Evolutionary conservation across 2,888 invertebrate species (phyloP).

Genomic region (Lasioglossum lativentre): DNA sequence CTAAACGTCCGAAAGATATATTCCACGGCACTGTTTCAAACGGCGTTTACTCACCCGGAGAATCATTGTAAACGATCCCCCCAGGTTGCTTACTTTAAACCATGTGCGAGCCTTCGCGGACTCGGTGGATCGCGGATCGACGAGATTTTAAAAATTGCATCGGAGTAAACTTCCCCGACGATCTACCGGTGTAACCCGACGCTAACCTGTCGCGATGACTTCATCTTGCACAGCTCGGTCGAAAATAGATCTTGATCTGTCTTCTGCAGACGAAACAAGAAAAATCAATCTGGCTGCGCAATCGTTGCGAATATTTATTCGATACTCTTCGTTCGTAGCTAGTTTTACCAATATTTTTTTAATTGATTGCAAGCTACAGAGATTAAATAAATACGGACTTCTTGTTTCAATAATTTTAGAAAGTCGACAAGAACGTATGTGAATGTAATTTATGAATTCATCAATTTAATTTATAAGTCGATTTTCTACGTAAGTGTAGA

Average conservation of each 20-base stretch:
- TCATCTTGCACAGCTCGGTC: not conserved
- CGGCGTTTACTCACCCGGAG: not conserved
- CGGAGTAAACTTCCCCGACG: not conserved
- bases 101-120: not conserved
- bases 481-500: no score
- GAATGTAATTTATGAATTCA: no score
- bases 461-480: no score
- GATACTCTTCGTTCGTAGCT: not conserved
- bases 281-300: not conserved
- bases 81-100: not conserved
- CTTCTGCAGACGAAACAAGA: not conserved
- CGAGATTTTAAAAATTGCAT: not conserved
- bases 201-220: constrained; percentile 8
- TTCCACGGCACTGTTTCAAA: no score
- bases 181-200: not conserved
- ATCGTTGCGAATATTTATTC: not conserved
- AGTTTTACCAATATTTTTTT: no score
- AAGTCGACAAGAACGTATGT: not conserved
- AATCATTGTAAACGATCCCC: not conserved
- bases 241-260: not conserved
- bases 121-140: not conserved
- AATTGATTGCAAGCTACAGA: no score
- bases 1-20: not conserved
- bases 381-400: not conserved
- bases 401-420: not conserved